Conservation (phyloP, 2,888 invertebrate genomes). For the Tanypteryx hageni region DNA sequence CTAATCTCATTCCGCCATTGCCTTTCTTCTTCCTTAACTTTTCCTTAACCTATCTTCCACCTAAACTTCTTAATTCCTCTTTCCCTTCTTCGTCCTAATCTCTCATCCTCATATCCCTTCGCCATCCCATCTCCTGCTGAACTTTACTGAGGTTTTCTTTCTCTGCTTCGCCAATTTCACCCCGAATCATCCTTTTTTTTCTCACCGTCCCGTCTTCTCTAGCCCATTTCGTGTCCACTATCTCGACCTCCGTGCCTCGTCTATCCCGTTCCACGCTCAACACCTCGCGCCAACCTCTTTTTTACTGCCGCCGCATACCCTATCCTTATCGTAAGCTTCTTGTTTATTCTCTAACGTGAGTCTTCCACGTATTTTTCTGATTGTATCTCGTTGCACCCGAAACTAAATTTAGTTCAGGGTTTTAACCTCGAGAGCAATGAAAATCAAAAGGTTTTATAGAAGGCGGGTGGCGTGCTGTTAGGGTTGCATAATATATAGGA, state of each 20-base stretch:
- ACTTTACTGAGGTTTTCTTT: background rate
- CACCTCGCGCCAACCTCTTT: background rate
- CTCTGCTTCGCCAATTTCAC: background rate
- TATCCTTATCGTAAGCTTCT: background rate
- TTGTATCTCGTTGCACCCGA: background rate
- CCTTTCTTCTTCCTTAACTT: background rate
- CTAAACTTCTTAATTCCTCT: background rate
- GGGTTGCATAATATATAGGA: background rate
- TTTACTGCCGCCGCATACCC: background rate
- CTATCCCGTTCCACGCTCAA: background rate
- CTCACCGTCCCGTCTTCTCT: background rate
- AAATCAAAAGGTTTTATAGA: background rate
- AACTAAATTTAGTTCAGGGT: background rate
- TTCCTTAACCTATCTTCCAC: background rate
- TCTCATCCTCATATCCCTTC: background rate
- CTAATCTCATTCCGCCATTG: background rate
- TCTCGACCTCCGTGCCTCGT: background rate
- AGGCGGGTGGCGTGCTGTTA: background rate
- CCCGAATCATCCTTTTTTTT: background rate
- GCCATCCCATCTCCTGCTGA: background rate
- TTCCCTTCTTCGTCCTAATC: constrained; percentile 32
- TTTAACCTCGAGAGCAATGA: background rate
- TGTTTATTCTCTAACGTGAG: constrained; percentile 7
- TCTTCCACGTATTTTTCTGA: constrained; percentile 3
- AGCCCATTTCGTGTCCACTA: constrained; percentile 2